These are phyloP conservation scores for Malurus leucopterus DNA, from an alignment of 2,797 vertebrate genomes.

Conservation along the genomic window DNA sequence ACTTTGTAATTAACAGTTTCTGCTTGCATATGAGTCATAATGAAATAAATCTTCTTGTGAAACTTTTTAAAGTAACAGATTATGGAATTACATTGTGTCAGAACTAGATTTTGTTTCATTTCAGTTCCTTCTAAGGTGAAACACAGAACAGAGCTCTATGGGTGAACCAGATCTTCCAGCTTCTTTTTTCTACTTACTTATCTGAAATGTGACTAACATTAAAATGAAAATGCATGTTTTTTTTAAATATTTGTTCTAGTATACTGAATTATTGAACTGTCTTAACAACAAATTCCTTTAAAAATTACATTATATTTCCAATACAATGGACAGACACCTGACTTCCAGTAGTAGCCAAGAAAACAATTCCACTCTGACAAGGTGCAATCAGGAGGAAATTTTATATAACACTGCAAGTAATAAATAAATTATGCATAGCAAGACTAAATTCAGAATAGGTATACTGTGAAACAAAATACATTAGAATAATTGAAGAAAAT, in stretches of 20 bases:
- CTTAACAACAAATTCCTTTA: background rate
- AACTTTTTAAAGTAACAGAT: background rate
- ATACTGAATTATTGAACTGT: background rate
- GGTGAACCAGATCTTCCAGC: background rate
- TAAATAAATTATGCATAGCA: constrained; percentile 56
- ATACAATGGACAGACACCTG: background rate
- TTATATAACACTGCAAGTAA: constrained; percentile 60
- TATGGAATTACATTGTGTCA: background rate
- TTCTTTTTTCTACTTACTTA: background rate
- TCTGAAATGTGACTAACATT: background rate
- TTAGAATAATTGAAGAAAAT: constrained; percentile 29
- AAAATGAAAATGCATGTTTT: background rate
- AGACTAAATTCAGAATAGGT: constrained; percentile 57
- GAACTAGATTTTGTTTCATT: background rate
- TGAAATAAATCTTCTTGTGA: background rate
- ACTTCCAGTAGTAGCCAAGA: background rate
- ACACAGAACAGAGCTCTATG: fast-evolving
- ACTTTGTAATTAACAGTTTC: background rate
- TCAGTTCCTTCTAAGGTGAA: background rate
- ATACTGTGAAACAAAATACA: constrained; percentile 57
- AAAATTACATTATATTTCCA: background rate
- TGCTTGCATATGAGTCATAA: background rate
- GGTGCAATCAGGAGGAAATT: constrained; percentile 55
- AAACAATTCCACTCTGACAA: constrained; percentile 50
- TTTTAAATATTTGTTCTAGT: background rate